A percentile compares a stretch with the other conserved stretches of the same genome.
These are phyloP conservation scores for Druceiella hillmani DNA, from an alignment of 2,888 invertebrate species.

Conservation along the genomic window DNA sequence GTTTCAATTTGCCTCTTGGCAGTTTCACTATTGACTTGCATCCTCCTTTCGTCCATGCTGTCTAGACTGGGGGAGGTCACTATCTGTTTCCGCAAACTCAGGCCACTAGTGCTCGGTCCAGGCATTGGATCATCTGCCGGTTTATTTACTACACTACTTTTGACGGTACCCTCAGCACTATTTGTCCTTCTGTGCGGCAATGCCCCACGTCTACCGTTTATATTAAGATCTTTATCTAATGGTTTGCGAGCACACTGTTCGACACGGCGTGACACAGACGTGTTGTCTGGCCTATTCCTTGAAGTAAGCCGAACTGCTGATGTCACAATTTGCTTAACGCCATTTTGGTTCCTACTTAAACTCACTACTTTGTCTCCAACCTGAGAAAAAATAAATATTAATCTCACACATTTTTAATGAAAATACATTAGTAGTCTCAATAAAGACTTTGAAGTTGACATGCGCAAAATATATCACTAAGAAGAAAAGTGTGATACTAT, in stretches of 20 bases:
- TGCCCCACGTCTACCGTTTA: conserved; percentile 64
- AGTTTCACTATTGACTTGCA: too few relatives aligned
- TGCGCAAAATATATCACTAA: too few relatives aligned
- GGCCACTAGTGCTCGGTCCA: conserved; percentile 15
- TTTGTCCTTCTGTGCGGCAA: conserved; percentile 31
- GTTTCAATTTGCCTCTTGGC: too few relatives aligned
- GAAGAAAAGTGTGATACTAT: too few relatives aligned
- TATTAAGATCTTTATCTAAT: conserved; percentile 64
- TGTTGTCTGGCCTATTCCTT: conserved; percentile 37
- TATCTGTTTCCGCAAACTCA: too few relatives aligned
- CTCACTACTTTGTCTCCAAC: conserved; percentile 73
- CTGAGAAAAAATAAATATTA: conserved; percentile 36
- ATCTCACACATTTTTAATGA: too few relatives aligned
- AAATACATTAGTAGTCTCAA: too few relatives aligned
- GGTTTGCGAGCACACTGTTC: conserved; percentile 47
- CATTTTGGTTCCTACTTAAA: conserved; percentile 55
- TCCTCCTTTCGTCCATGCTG: too few relatives aligned
- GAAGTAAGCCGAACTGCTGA: conserved; percentile 49
- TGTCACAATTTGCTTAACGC: conserved; percentile 49
- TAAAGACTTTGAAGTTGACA: too few relatives aligned
- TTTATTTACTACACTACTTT: too few relatives aligned
- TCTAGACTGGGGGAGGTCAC: too few relatives aligned
- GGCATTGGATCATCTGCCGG: conserved; percentile 15
- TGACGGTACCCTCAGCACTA: conserved; percentile 26
- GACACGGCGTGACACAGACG: conserved; percentile 45